phyloP scores from a whole-genome alignment of 2,113 vertebrate genomes.

The Sterna hirundo region DNA sequence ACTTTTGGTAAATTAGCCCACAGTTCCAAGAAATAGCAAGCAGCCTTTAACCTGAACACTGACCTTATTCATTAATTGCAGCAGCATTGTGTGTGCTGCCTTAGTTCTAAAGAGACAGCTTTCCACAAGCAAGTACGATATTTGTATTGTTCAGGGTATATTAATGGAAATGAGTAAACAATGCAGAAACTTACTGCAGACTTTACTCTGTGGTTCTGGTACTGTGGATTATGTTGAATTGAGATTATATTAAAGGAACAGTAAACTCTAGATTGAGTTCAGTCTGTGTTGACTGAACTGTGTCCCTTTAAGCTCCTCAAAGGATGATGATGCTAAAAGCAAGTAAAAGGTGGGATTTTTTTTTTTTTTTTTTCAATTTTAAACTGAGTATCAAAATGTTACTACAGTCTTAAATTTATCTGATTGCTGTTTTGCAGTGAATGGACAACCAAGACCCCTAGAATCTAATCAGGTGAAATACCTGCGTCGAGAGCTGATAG shows the following conservation, averaged over 20 bases:
- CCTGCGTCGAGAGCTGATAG: constrained; percentile 94
- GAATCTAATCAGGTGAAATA: constrained; percentile 98
- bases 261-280: background rate
- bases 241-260: background rate
- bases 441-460: constrained; percentile 94
- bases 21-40: background rate
- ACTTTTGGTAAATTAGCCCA: background rate
- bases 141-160: background rate
- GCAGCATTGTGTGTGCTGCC: background rate
- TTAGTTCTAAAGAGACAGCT: background rate
- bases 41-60: background rate
- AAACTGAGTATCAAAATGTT: background rate
- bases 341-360: background rate
- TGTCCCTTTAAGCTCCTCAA: background rate
- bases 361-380: background rate
- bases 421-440: constrained; percentile 81
- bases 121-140: background rate
- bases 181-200: background rate
- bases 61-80: background rate
- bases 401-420: background rate
- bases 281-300: background rate
- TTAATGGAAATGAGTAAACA: background rate
- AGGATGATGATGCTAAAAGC: background rate
- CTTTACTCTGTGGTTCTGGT: background rate
- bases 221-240: background rate